Conservation (phyloP, 2,888 invertebrate genomes). For the Blomia tropicalis region DNA sequence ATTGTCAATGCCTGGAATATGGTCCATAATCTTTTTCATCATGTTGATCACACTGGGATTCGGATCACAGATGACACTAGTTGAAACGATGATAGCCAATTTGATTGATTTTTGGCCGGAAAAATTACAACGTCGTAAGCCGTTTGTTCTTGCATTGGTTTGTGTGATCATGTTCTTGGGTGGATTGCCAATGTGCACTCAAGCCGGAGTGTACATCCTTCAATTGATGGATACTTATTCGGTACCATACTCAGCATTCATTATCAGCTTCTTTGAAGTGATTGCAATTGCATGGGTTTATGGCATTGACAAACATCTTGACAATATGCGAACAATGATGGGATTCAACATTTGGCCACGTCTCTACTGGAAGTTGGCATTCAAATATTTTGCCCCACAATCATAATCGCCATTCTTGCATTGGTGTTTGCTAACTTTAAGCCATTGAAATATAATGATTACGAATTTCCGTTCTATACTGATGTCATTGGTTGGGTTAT, state of each 20-base stretch:
- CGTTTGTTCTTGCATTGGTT: slow-evolving; percentile 46
- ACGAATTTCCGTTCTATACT: slow-evolving; percentile 9
- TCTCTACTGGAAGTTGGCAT: slow-evolving; percentile 54
- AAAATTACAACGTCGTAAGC: slow-evolving; percentile 32
- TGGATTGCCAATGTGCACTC: slow-evolving; percentile 56
- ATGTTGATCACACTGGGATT: slow-evolving; percentile 58
- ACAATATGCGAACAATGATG: slow-evolving; percentile 44
- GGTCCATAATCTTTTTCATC: slow-evolving; percentile 63
- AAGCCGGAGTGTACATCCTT: slow-evolving; percentile 54
- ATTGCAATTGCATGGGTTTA: slow-evolving; percentile 52
- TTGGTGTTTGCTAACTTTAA: background rate
- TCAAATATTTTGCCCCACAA: slow-evolving; percentile 54
- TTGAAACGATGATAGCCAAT: slow-evolving; percentile 42
- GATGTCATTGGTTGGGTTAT: slow-evolving; percentile 19
- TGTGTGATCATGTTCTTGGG: slow-evolving; percentile 50
- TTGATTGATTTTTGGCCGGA: slow-evolving; percentile 40
- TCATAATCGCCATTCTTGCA: slow-evolving; percentile 46
- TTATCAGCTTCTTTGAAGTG: slow-evolving; percentile 53
- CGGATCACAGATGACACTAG: slow-evolving; percentile 41
- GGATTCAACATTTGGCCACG: slow-evolving; percentile 45
- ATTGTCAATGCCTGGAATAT: slow-evolving; percentile 59
- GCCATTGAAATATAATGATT: slow-evolving; percentile 14
- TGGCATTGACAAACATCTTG: slow-evolving; percentile 41
- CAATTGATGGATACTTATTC: slow-evolving; percentile 59
- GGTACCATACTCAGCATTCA: slow-evolving; percentile 55